phyloP scores from a whole-genome alignment of 2,888 invertebrate genomes.

The Panopea generosa region DNA sequence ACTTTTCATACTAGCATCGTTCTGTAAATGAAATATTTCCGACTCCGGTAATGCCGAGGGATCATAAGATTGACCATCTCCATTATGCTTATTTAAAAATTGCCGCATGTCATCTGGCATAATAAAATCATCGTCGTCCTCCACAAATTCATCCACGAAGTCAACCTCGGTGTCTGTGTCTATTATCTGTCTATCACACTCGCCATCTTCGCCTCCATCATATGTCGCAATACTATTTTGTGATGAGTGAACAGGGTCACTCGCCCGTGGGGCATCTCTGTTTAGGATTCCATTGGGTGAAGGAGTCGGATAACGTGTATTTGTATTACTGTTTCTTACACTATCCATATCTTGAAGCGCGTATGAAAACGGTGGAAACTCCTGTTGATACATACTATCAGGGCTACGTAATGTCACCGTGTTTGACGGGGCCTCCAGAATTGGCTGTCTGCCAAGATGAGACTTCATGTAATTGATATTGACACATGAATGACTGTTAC shows the following conservation, averaged over 20 bases:
- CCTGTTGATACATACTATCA: constrained; percentile 75
- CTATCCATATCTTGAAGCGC: constrained; percentile 76
- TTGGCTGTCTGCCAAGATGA: constrained; percentile 80
- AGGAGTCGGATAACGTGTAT: constrained; percentile 82
- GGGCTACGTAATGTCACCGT: constrained; percentile 69
- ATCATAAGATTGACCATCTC: constrained; percentile 63
- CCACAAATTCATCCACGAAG: constrained; percentile 92
- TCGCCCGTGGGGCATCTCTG: constrained; percentile 84
- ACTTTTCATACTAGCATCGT: constrained; percentile 43
- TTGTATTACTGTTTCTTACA: constrained; percentile 65
- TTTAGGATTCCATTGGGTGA: constrained; percentile 82
- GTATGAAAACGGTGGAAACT: constrained; percentile 77
- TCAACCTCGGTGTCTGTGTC: constrained; percentile 96
- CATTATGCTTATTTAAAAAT: constrained; percentile 88
- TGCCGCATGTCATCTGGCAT: constrained; percentile 98
- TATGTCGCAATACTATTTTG: constrained; percentile 81
- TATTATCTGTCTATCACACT: constrained; percentile 91
- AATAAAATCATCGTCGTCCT: constrained; percentile 88
- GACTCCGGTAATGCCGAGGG: constrained; percentile 59
- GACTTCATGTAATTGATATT: constrained; percentile 81
- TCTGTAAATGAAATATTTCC: constrained; percentile 59
- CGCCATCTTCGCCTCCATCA: constrained; percentile 64
- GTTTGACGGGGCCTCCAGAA: constrained; percentile 68
- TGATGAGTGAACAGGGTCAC: constrained; percentile 84
- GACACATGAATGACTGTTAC: constrained; percentile 91